A percentile compares a stretch with the other conserved stretches of the same genome.
Conservation (phyloP, 1,140 invertebrate genomes). For the Drosophila orosa region DNA sequence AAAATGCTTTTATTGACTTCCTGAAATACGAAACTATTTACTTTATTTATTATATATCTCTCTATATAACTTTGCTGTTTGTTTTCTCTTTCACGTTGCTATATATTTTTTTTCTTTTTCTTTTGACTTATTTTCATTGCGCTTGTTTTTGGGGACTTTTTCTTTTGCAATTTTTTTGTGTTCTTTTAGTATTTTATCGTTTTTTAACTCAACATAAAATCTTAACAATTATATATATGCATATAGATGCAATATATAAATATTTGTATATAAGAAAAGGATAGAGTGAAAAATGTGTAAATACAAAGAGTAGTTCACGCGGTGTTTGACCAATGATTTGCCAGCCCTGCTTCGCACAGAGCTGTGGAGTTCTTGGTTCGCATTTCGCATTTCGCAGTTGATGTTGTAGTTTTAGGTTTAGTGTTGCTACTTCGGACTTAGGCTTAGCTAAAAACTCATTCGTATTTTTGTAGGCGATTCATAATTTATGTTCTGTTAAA, state of each 20-base stretch:
- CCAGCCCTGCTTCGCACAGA: slow-evolving; percentile 27
- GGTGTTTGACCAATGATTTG: slow-evolving; percentile 38
- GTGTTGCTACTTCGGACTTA: slow-evolving; percentile 41
- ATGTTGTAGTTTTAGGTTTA: slow-evolving; percentile 30
- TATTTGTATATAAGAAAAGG: slow-evolving; percentile 59
- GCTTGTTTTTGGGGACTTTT: slow-evolving; percentile 57
- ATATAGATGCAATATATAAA: slow-evolving; percentile 39
- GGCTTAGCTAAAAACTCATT: slow-evolving; percentile 64
- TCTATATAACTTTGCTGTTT: slow-evolving; percentile 71
- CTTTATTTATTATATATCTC: slow-evolving; percentile 82
- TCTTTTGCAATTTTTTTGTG: slow-evolving; percentile 78
- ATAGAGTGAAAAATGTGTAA: slow-evolving; percentile 73
- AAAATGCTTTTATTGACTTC: slow-evolving; percentile 17
- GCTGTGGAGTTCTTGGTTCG: slow-evolving; percentile 38
- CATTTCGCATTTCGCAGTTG: slow-evolving; percentile 33
- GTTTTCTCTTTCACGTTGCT: slow-evolving; percentile 65
- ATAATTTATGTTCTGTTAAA: slow-evolving; percentile 76
- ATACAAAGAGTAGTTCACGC: slow-evolving; percentile 69
- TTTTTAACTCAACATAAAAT: slow-evolving; percentile 76
- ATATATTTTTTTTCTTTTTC: slow-evolving; percentile 41
- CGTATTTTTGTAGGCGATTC: slow-evolving; percentile 61
- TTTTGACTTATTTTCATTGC: slow-evolving; percentile 61
- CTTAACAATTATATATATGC: slow-evolving; percentile 61
- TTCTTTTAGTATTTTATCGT: slow-evolving; percentile 69
- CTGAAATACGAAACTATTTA: slow-evolving; percentile 83